Evolutionary conservation across 2,113 vertebrate genomes (phyloP), one percentile per base, ranked within the genome.

Genomic region (Ictidomys tridecemlineatus): DNA sequence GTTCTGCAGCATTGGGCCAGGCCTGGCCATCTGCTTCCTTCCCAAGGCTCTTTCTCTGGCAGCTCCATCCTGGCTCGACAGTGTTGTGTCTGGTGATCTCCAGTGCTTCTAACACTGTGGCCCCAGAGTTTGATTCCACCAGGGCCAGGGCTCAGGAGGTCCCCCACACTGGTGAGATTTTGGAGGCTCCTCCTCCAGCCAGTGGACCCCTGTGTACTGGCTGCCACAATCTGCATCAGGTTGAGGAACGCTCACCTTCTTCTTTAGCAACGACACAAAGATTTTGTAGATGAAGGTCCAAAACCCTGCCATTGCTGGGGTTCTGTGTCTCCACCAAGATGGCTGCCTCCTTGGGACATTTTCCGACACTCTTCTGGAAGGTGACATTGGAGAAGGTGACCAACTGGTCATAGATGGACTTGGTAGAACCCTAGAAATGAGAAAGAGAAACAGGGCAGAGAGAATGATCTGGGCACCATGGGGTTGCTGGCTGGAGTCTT

Each of bases 131-230:
- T 32, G 2, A 14, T 67, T 12, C 53, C 14, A 74, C 42, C 26
- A 53, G 45, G 37, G 56, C 85, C 85, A 97, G 18, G 74, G 53
- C 14, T 94, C 80, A 86, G 84, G 51, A 51, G 5, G 5, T 0
- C 79, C 74, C 56, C 69, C 18, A 79, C 67, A 84, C 13, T 91
- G 61, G 61, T 74, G 76, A 79, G 92, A 86, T 45, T 53, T 90
- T 16, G 42, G 48, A 32, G 79, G 5, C 4, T 92, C 85, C 51
- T 96, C 56, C 65, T 97, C 89, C 48, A 90, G 30, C 76, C 92
- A 90, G 39, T 0, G 1, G 65, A 94, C 89, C 1, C 83, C 61
- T 56, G 2, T 69, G 5, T 96, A 87, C 79, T 74, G 85, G 70
- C 48, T 93, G 45, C 94, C 89, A 91, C 92, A 94, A 2, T 78